These are phyloP conservation scores for Drosophila mauritiana DNA, from an alignment of 1,140 invertebrate species.

Conservation along the genomic window DNA sequence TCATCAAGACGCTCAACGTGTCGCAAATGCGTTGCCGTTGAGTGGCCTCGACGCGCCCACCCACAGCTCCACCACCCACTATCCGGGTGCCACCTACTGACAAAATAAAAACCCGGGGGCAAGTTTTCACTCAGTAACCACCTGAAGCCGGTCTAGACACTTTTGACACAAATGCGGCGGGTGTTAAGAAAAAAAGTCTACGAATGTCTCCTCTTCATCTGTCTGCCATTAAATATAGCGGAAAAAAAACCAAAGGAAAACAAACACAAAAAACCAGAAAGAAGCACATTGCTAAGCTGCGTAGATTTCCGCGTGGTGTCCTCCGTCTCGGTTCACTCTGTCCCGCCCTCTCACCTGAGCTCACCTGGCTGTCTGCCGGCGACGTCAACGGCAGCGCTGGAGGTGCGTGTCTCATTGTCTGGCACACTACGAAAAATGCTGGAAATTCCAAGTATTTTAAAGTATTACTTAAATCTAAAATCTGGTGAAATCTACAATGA, in stretches of 20 bases:
- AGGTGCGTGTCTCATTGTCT: conserved; percentile 78
- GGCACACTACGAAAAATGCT: conserved; percentile 11
- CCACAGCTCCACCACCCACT: not conserved
- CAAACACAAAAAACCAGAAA: conserved; percentile 51
- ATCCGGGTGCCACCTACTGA: not conserved
- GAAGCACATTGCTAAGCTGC: conserved; percentile 76
- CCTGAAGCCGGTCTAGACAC: conserved; percentile 72
- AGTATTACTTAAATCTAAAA: not conserved
- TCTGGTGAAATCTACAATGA: no score
- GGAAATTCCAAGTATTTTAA: not conserved
- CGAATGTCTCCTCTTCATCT: conserved; percentile 51
- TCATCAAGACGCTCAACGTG: conserved; percentile 72
- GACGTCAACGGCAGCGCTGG: conserved; percentile 22
- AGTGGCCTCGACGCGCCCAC: conserved; percentile 49
- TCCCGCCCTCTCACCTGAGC: conserved; percentile 4
- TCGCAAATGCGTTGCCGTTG: conserved; percentile 62
- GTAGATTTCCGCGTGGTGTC: conserved; percentile 71
- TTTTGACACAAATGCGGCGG: conserved; percentile 78
- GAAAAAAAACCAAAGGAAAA: conserved; percentile 25
- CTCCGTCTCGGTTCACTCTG: conserved; percentile 35
- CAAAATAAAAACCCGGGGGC: conserved; percentile 30
- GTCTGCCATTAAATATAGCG: conserved; percentile 68
- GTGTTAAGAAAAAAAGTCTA: conserved; percentile 62
- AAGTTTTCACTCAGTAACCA: conserved; percentile 45
- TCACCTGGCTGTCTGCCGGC: conserved; percentile 33